Evolutionary conservation across 1,140 invertebrate species (phyloP), one percentile per base, ranked within the genome.

Genomic region (Andrena cerasifolii): DNA sequence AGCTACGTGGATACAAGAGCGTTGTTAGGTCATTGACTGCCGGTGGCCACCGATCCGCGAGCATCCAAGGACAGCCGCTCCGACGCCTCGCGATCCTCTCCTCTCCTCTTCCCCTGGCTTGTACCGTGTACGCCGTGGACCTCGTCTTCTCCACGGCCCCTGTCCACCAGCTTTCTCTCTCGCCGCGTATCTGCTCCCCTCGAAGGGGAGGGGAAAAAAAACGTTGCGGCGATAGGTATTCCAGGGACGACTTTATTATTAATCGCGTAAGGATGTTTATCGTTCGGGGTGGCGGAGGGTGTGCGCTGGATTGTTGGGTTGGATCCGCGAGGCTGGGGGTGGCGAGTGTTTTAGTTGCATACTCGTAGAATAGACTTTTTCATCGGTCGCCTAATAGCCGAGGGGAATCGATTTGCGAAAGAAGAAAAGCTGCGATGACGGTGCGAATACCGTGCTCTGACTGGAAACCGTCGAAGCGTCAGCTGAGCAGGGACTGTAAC

Each of bases 31-130:
- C 90, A 91, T 91, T 91, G 90, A 91, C 90, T 91, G 90, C 81
- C 85, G 82, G 88, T 90, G 88, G 86, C 87, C 89, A 89, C 79
- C 89, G 89, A 89, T 90, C 89, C 86, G 89, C 89, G 90, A 91
- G 90, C 80, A 85, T 91, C 89, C 90, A 91, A 91, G 90, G 90
- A 91, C 90, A 91, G 84, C 90, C 87, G 87, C 87, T 88, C 87
- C 78, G 84, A 80, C 78, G 78, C 83, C 78, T 80, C 67, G 56
- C 79, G 28, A 58, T 43, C 40, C 61, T 67, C 36, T 78, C 70
- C 47, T 33, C 54, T 26, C 53, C 51, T 49, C 56, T 51, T 26
- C 5, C 36, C 28, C 56, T 18, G 4, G 5, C 18, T 26, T 16
- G 16, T 43, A 24, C 33, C 33, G n/a, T n/a, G n/a, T n/a, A n/a